Conservation (phyloP, 2,797 vertebrate species). For the Phoeniculus purpureus region DNA sequence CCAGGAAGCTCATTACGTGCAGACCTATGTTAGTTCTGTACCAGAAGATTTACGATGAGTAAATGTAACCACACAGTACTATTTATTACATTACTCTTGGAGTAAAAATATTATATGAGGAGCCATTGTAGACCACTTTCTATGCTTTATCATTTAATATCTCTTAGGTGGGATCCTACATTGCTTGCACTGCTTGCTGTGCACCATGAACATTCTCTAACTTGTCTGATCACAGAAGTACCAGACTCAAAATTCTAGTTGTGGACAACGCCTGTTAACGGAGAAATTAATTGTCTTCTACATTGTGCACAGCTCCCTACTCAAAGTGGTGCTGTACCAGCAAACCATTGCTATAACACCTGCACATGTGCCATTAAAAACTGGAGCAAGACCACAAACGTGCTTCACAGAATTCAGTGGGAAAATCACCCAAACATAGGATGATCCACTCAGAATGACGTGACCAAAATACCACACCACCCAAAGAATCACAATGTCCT, state of each 20-base stretch:
- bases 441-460: not conserved
- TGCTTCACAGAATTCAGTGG: not conserved
- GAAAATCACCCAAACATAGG: not conserved
- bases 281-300: not conserved
- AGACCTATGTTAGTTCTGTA: constrained; percentile 21
- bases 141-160: not conserved
- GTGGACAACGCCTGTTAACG: not conserved
- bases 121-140: not conserved
- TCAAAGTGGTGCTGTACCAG: not conserved
- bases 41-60: constrained; percentile 10
- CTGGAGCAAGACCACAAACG: not conserved
- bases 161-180: not conserved
- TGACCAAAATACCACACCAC: not conserved
- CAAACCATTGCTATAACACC: not conserved
- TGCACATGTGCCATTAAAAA: not conserved
- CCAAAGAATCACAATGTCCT: not conserved
- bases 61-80: constrained; percentile 20
- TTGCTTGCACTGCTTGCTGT: not conserved
- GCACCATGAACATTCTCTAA: not conserved
- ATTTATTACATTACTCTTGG: constrained; percentile 4
- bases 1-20: constrained; percentile 7
- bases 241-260: not conserved
- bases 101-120: not conserved
- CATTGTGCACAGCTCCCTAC: not conserved
- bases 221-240: not conserved